Conservation (phyloP, 2,797 vertebrate genomes). For the Eospalax fontanierii region DNA sequence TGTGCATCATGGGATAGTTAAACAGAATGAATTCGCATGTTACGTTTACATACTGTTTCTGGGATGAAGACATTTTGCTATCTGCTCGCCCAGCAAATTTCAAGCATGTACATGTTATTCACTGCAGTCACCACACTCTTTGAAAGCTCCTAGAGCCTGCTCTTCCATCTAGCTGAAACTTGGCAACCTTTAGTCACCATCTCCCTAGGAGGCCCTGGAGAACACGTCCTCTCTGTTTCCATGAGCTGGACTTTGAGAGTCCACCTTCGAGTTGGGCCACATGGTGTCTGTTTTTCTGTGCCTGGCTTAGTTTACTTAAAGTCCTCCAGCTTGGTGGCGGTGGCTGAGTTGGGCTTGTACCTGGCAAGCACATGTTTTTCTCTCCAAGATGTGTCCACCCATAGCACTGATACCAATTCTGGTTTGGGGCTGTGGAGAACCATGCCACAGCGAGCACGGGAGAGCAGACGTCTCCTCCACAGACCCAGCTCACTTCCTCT, state of each 20-base stretch:
- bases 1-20: accelerated
- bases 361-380: too few relatives aligned
- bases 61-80: background rate
- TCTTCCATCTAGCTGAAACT: background rate
- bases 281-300: background rate
- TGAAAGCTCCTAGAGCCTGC: accelerated
- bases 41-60: background rate
- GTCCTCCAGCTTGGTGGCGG: background rate
- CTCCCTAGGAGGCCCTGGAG: background rate
- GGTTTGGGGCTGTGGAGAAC: background rate
- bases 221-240: background rate
- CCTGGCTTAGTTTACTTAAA: background rate
- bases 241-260: background rate
- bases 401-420: too few relatives aligned
- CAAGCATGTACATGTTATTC: too few relatives aligned
- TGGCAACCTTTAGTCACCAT: background rate
- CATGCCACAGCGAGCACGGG: accelerated
- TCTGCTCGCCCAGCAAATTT: too few relatives aligned
- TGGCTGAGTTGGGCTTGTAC: background rate
- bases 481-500: background rate
- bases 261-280: too few relatives aligned
- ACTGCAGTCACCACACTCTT: accelerated
- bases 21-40: background rate
- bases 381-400: background rate
- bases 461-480: too few relatives aligned